Base-by-base conservation (phyloP, 2,113 vertebrate genomes). In the Microcebus ravelobensis region DNA sequence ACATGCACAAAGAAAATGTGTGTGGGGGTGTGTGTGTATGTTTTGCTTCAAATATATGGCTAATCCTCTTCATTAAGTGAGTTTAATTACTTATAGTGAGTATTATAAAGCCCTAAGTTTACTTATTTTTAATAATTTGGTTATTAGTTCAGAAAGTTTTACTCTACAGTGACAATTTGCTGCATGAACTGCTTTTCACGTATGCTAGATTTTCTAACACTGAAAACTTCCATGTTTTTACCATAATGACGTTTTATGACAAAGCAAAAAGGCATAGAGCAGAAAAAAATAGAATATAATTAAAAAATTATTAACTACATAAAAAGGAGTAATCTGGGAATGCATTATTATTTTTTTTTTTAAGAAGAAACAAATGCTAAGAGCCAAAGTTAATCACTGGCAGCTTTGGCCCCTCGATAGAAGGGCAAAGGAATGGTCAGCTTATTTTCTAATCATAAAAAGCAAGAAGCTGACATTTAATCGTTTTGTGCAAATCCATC, bases 11-110 rank as follows among this genome's bases (percentile, higher is more conserved):
- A 81, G 68, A 74, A 55, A 68, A 36, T 39, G 42, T n/a, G 27
- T 63, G 61, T 29, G 59, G 27, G 10, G 4, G 1, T 8, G 77
- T 57, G 42, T 45, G 8, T 45, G 8, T 45, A 45, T 45, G 45
- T 45, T 45, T 95, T 9, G 27, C 34, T 90, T 57, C 4, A 98
- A 67, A 50, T 74, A 59, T 42, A 45, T 21, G 94, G 34, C 71
- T 94, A 95, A 80, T 85, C 76, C 42, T 85, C 81, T 52, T 89
- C 77, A 71, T 91, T 92, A 84, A 93, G 96, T 74, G 81, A 88
- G 23, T 52, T 92, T 83, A 80, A 55, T 57, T 71, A 57, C 14
- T 73, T 71, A 57, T 17, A 8, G 13, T 27, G 48, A 79, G 63
- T 95, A 36, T 36, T 21, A 85, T 39, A 42, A 55, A 84, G 48